Percentiles rank a stretch among this genome's conserved stretches.
Evolutionary conservation across 2,797 vertebrate species (phyloP).

Genomic region (Pipistrellus pygmaeus): DNA sequence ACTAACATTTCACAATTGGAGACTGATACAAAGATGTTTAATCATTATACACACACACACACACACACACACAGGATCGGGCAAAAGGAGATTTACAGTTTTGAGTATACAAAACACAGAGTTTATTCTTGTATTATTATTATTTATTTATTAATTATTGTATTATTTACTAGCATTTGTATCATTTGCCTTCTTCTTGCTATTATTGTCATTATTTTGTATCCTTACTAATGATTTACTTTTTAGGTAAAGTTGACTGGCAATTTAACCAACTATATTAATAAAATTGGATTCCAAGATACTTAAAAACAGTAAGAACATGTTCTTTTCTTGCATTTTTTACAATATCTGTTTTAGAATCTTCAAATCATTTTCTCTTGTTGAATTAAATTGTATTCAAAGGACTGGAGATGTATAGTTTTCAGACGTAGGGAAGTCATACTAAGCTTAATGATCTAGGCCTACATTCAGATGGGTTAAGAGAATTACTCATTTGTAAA

Average conservation of each 20-base stretch:
- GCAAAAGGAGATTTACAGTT: background rate
- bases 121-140: background rate
- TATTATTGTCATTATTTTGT: background rate
- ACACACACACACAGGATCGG: background rate
- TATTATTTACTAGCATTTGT: background rate
- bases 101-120: background rate
- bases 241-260: background rate
- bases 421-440: background rate
- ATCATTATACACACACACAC: background rate
- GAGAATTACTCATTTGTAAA: slow-evolving; percentile 34
- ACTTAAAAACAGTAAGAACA: background rate
- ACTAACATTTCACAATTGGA: background rate
- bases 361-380: background rate
- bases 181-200: background rate
- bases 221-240: background rate
- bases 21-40: background rate
- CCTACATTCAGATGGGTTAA: background rate
- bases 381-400: background rate
- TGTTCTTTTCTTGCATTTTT: background rate
- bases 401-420: background rate
- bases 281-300: background rate
- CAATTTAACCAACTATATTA: background rate
- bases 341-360: background rate
- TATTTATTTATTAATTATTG: background rate
- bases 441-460: background rate